Conservation (phyloP, 2,113 vertebrate genomes). For the Cromileptes altivelis region DNA sequence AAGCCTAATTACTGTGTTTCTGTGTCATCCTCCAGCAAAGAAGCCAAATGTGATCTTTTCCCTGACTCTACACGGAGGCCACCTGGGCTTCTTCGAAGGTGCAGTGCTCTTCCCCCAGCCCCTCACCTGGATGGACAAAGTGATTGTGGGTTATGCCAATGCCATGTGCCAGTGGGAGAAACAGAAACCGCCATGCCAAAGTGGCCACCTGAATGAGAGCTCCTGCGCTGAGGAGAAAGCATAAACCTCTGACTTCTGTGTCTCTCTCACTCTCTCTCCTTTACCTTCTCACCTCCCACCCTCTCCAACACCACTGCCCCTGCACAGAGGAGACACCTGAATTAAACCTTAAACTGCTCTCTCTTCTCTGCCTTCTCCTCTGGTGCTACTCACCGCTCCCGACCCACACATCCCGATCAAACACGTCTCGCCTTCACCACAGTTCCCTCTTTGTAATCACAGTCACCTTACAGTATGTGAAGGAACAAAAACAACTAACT, state of each 20-base stretch:
- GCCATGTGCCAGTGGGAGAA: conserved; percentile 98
- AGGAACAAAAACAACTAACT: conserved; percentile 55
- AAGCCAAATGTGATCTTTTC: conserved; percentile 95
- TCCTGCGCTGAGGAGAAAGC: conserved; percentile 76
- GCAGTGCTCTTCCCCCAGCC: conserved; percentile 97
- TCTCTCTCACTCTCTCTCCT: conserved; percentile 17
- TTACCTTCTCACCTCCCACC: not conserved
- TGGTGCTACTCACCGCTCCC: conserved; percentile 55
- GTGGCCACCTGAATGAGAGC: conserved; percentile 63
- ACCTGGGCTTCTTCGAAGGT: conserved; percentile 99
- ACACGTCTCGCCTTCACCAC: conserved; percentile 34
- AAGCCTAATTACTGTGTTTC: not conserved
- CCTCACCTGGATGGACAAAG: conserved; percentile 99
- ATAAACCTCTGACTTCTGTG: conserved; percentile 51
- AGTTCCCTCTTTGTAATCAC: conserved; percentile 33
- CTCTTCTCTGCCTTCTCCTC: conserved; percentile 71
- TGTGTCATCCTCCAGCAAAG: conserved; percentile 86
- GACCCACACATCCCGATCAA: not conserved
- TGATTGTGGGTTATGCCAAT: conserved; percentile 94
- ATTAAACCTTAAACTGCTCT: conserved; percentile 61
- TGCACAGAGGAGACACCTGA: conserved; percentile 63
- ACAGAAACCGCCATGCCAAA: conserved; percentile 93
- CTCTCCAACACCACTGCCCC: conserved; percentile 33
- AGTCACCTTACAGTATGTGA: conserved; percentile 55
- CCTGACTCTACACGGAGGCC: conserved; percentile 95